Evolutionary conservation across 2,113 vertebrate species (phyloP), one percentile per base, ranked within the genome.

Genomic region (Sander vitreus): DNA sequence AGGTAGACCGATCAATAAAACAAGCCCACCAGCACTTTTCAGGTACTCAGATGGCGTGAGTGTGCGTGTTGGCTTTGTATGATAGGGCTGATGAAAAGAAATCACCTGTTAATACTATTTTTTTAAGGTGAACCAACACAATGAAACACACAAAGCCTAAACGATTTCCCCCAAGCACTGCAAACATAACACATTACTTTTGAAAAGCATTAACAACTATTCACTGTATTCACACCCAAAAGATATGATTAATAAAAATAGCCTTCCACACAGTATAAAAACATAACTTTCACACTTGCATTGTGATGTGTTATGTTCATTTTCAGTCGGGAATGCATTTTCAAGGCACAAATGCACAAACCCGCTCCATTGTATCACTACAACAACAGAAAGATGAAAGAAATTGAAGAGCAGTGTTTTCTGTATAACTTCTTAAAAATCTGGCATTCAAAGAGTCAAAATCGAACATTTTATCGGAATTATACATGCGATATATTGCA

Each of bases 1-100:
- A 71, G 54, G 81, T 10, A 13, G 43, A 45, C 30, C 0, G 67
- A 79, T 88, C 87, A 70, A 83, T 81, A 63, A 68, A 75, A 83
- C 76, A 45, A 75, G 62, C 11, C 5, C 30, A 72, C 18, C 51
- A 33, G 78, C 30, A 30, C 39, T 81, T 80, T 76, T 39, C 39
- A 82, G 69, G 25, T 50, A 50, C 48, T 69, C 6, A 0, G 36
- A 55, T 23, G 39, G 23, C n/a, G 51, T 57, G 25, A 11, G 3
- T 10, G 67, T 27, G 50, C 18, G 12, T 63, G 43, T 69, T 47
- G 19, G 10, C 21, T 48, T 12, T 51, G 21, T 6, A 3, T 39
- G 55, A 70, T 68, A 21, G 33, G 25, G 27, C 33, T 7, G 33
- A 27, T 25, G 58, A 63, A 53, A 58, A 62, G 8, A 13, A 47